Evolutionary conservation across 1,140 invertebrate species (phyloP).

Genomic region (Zaprionus ornatus): DNA sequence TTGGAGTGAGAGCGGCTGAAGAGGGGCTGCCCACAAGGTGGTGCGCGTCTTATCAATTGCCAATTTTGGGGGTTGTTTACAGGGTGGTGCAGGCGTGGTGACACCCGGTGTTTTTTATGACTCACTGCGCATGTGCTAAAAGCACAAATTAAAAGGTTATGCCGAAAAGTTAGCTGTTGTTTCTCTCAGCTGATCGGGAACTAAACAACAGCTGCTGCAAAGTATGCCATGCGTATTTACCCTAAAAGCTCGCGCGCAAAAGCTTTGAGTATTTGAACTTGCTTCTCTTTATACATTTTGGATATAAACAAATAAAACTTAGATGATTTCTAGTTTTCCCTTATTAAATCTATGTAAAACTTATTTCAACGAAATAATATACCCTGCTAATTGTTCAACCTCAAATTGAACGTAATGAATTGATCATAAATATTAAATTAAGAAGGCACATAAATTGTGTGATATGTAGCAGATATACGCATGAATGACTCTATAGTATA

Average conservation of each 20-base stretch:
- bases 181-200: not conserved
- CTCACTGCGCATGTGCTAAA: slow-evolving; percentile 13
- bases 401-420: not conserved
- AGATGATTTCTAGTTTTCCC: no score
- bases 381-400: no score
- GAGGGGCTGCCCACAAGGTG: slow-evolving; percentile 15
- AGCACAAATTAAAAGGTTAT: not conserved
- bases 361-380: no score
- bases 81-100: slow-evolving; percentile 17
- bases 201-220: slow-evolving; percentile 1
- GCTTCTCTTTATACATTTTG: no score
- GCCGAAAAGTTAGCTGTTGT: not conserved
- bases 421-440: slow-evolving; percentile 6
- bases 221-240: not conserved
- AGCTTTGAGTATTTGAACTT: not conserved
- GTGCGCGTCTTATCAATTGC: slow-evolving; percentile 30
- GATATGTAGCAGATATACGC: not conserved
- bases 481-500: slow-evolving; percentile 4
- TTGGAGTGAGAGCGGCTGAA: slow-evolving; percentile 18
- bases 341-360: no score
- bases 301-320: no score
- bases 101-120: not conserved
- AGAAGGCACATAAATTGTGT: not conserved
- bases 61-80: slow-evolving; percentile 43
- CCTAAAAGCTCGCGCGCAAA: slow-evolving; percentile 1